Percentiles rank a stretch among this genome's conserved stretches.
These are phyloP conservation scores for Drosophila lacicola DNA, from an alignment of 2,888 invertebrate genomes.

Conservation along the genomic window DNA sequence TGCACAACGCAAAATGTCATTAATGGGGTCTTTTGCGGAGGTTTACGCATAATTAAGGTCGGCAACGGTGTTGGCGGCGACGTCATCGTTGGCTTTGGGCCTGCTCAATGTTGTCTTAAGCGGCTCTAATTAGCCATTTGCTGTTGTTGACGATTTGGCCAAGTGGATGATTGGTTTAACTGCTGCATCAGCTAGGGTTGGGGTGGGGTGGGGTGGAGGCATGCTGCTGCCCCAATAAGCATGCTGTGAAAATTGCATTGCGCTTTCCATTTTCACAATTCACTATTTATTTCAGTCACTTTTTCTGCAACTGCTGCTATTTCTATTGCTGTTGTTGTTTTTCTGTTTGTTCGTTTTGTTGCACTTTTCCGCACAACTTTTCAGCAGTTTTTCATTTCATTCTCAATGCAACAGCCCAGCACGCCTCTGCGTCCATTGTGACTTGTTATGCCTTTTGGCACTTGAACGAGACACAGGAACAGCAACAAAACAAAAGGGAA, in stretches of 20 bases:
- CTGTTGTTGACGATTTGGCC: constrained; percentile 45
- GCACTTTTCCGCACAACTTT: constrained; percentile 42
- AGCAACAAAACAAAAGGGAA: constrained; percentile 15
- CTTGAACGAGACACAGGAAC: constrained; percentile 30
- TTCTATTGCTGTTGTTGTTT: constrained; percentile 3
- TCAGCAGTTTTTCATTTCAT: constrained; percentile 57
- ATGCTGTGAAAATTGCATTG: constrained; percentile 24
- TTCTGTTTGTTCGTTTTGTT: constrained; percentile 25
- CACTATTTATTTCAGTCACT: constrained; percentile 14
- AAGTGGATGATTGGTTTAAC: constrained; percentile 70
- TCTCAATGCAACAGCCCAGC: constrained; percentile 42
- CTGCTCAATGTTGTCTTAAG: constrained; percentile 70
- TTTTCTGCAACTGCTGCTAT: constrained; percentile 18
- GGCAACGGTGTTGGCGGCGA: constrained; percentile 30
- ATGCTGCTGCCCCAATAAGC: constrained; percentile 25
- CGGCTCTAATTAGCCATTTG: constrained; percentile 67
- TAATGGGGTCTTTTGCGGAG: constrained; percentile 61
- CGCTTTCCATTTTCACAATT: constrained; percentile 13
- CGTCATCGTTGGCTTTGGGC: constrained; percentile 28
- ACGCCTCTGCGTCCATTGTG: constrained; percentile 31
- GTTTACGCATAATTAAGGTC: constrained; percentile 77
- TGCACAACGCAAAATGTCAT: constrained; percentile 62
- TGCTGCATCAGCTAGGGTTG: constrained; percentile 5
- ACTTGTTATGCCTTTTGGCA: constrained; percentile 51
- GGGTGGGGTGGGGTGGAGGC: too few species aligned